phyloP scores from a whole-genome alignment of 2,888 invertebrate genomes.

The Caenorhabditis sinica region DNA sequence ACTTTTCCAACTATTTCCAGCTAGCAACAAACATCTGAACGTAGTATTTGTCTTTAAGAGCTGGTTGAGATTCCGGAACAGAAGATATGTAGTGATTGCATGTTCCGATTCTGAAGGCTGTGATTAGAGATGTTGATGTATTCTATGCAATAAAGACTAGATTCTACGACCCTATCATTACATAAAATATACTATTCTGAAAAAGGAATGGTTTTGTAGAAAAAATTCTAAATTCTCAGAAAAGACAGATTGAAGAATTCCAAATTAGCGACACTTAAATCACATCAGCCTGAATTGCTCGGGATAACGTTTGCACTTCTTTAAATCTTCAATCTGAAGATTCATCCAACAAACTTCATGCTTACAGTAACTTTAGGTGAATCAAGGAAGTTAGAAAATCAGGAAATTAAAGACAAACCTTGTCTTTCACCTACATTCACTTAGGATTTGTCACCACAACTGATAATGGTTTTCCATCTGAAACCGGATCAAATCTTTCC shows the following conservation, averaged over 20 bases:
- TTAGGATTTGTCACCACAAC: neutral
- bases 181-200: neutral
- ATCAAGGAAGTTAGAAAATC: no score
- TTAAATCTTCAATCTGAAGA: no score
- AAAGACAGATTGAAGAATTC: neutral
- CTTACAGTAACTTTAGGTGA: no score
- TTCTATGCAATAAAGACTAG: neutral
- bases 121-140: neutral
- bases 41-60: no score
- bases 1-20: neutral
- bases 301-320: neutral
- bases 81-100: neutral
- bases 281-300: neutral
- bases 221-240: neutral
- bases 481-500: neutral
- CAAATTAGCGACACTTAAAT: neutral
- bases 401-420: no score
- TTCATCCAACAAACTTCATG: no score
- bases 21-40: no score
- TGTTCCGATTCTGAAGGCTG: neutral
- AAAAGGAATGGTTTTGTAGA: neutral
- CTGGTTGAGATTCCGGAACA: neutral
- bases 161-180: slow-evolving; percentile 7
- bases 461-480: no score
- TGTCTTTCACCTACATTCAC: no score